Percentiles rank a stretch among this genome's conserved stretches.
These are phyloP conservation scores for Latrodectus hesperus DNA, from an alignment of 2,888 invertebrate species.

Conservation along the genomic window DNA sequence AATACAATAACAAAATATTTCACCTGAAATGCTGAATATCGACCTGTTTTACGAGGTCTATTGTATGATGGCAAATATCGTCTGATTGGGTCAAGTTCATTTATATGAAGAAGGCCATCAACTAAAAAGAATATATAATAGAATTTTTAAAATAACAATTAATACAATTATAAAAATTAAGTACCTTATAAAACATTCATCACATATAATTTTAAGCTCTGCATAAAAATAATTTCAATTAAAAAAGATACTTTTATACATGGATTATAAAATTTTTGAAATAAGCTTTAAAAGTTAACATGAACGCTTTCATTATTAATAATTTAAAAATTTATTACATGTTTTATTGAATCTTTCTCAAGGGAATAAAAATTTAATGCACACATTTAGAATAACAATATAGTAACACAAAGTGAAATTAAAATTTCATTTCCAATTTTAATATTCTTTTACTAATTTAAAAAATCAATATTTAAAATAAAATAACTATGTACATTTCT, in stretches of 20 bases:
- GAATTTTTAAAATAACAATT: neutral
- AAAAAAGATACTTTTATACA: neutral
- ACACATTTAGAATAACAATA: too few species aligned
- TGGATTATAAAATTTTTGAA: neutral
- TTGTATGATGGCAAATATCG: constrained; percentile 97
- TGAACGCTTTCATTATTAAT: neutral
- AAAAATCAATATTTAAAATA: too few species aligned
- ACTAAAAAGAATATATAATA: constrained; percentile 76
- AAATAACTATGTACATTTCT: too few species aligned
- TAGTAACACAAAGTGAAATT: too few species aligned
- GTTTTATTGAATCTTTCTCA: too few species aligned
- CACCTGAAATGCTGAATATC: constrained; percentile 99
- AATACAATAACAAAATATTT: constrained; percentile 26
- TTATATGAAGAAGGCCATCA: constrained; percentile 90
- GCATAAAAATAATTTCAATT: neutral
- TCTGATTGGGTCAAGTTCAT: constrained; percentile 95
- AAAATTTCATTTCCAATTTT: too few species aligned
- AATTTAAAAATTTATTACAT: too few species aligned
- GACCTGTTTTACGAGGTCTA: constrained; percentile 89
- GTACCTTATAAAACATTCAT: neutral
- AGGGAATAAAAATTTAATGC: too few species aligned
- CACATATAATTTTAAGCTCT: neutral
- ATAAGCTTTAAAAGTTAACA: neutral
- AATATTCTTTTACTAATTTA: too few species aligned
- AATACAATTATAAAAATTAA: neutral